Conservation (phyloP, 1,140 invertebrate species). For the Lepidostoma basale region DNA sequence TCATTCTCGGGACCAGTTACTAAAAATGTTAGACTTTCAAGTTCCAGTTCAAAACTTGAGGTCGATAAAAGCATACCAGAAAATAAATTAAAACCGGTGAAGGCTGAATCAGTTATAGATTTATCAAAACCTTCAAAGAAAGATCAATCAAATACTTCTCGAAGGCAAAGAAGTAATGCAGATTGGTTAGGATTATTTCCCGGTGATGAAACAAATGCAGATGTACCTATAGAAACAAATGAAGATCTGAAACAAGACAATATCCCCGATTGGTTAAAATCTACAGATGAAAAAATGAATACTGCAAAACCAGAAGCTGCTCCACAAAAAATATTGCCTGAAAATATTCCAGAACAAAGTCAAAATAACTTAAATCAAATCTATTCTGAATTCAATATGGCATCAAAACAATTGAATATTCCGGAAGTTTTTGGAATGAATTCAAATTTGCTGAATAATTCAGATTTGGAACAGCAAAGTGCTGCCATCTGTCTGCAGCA, state of each 20-base stretch:
- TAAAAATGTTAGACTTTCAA: slow-evolving; percentile 13
- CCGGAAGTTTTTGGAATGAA: not conserved
- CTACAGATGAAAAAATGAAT: not conserved
- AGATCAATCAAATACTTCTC: not conserved
- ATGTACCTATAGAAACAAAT: slow-evolving; percentile 7
- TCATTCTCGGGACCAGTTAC: not conserved
- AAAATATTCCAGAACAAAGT: not conserved
- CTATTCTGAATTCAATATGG: not conserved
- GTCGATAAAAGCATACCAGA: slow-evolving; percentile 1
- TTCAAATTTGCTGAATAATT: slow-evolving; percentile 13
- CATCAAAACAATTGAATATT: not conserved
- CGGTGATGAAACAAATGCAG: slow-evolving; percentile 24
- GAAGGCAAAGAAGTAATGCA: slow-evolving; percentile 32
- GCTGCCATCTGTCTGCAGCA: slow-evolving; percentile 57
- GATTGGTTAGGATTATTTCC: slow-evolving; percentile 42
- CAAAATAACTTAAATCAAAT: not conserved
- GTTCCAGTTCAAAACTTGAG: slow-evolving; percentile 1
- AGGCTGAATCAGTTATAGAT: slow-evolving; percentile 13
- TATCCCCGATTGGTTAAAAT: slow-evolving; percentile 17
- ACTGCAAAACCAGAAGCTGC: not conserved
- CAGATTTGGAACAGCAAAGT: slow-evolving; percentile 51
- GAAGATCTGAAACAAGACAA: not conserved
- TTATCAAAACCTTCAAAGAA: slow-evolving; percentile 16
- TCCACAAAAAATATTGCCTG: not conserved
- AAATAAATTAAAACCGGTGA: slow-evolving; percentile 8